Evolutionary conservation across 53 echinoderm and acorn worm species (phyloP), one percentile per base, ranked within the genome.

Genomic region (Hippasteria phrygiana): DNA sequence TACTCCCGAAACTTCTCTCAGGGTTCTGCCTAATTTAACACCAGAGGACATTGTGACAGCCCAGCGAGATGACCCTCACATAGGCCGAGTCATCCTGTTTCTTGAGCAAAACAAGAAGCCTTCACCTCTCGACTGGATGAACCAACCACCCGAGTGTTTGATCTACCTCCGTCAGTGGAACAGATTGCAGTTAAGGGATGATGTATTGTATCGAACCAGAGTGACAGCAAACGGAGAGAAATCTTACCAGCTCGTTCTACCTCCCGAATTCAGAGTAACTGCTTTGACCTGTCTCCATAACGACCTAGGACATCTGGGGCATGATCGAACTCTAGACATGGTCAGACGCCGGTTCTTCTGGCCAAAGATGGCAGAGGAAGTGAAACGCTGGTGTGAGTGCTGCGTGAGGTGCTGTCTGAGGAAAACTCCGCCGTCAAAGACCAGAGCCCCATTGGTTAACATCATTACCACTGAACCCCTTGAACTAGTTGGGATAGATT

Each of bases 401-500:
- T 91, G 91, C 54, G 59, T 62, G 8, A 62, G 92, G 41, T 92
- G 88, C 40, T 32, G 81, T 36, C 73, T 89, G 53, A 33, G 70
- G 1, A 92, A 92, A 37, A 37, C 80, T 9, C 67, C 76, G 35
- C 69, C 48, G 9, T 35, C 65, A 1, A 71, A 34, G 11, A 73
- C 63, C 32, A 92, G 62, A 26, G 92, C 75, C 35, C 92, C 88
- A 17, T 24, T 92, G 65, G 92, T 92, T 16, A 89, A 72, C 59
- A 88, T 89, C 12, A 45, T 43, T 24, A 65, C 87, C 0, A 90
- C 29, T 51, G 90, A 86, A 71, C 91, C 85, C 8, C 74, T 90
- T 63, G 91, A 91, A 56, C 43, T 87, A 51, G 87, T 91, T 5
- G 66, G 91, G 14, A 87, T 91, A 13, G 91, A 91, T 36, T 91